A percentile compares a stretch with the other conserved stretches of the same genome.
Conservation (phyloP, 2,797 vertebrate genomes). For the Helarctos malayanus region DNA sequence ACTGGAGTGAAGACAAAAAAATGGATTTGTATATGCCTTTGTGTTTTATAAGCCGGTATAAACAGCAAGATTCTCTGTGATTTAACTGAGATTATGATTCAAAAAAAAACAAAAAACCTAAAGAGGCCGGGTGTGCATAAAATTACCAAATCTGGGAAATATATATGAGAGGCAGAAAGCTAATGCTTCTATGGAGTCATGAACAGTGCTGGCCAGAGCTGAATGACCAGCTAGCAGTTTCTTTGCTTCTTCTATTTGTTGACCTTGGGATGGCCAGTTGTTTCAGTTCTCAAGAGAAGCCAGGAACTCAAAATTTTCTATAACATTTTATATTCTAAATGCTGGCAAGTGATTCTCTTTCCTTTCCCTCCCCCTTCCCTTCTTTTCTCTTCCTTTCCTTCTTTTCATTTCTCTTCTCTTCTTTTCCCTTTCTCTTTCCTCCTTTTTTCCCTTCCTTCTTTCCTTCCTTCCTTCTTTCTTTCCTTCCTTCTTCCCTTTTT, state of each 20-base stretch:
- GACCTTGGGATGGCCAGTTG: background rate
- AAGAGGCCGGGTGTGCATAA: background rate
- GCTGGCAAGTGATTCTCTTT: background rate
- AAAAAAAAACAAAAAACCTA: background rate
- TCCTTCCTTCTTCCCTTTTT: background rate
- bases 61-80: background rate
- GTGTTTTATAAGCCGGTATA: background rate
- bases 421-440: background rate
- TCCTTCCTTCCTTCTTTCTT: background rate
- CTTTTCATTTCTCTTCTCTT: background rate
- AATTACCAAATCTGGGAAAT: background rate
- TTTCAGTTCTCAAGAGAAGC: background rate
- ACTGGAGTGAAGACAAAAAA: background rate
- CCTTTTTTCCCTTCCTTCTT: rapidly evolving
- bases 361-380: background rate
- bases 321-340: background rate
- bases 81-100: background rate
- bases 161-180: background rate
- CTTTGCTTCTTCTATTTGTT: background rate
- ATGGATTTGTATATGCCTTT: background rate
- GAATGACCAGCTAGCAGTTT: background rate
- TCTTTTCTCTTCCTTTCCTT: background rate
- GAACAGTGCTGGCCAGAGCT: background rate
- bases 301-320: background rate
- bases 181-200: background rate